phyloP scores from a whole-genome alignment of 2,888 invertebrate species.

The Onchidella celtica region DNA sequence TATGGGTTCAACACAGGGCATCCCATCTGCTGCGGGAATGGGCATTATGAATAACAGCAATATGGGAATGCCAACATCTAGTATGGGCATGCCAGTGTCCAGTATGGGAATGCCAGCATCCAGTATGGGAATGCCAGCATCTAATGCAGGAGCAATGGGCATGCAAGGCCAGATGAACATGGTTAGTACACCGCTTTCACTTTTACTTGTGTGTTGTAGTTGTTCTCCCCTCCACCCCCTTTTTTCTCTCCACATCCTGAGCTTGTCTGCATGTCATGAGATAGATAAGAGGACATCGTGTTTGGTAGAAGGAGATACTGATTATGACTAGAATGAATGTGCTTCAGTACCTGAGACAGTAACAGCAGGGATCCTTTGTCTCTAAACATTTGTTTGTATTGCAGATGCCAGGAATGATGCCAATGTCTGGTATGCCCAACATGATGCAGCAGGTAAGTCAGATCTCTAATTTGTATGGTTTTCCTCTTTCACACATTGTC shows the following conservation, averaged over 20 bases:
- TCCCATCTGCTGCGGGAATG: conserved; percentile 48
- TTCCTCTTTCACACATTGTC: too few species aligned
- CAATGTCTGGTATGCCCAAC: conserved; percentile 30
- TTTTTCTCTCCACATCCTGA: neutral
- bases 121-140: conserved; percentile 40
- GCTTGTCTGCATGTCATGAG: too few species aligned
- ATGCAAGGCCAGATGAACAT: conserved; percentile 36
- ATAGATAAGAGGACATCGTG: too few species aligned
- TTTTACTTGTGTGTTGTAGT: neutral
- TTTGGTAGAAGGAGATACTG: too few species aligned
- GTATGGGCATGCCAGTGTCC: neutral
- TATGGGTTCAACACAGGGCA: too few species aligned
- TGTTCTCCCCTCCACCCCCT: neutral
- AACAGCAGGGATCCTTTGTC: too few species aligned
- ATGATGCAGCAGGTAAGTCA: conserved; percentile 43
- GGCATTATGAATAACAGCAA: conserved; percentile 27
- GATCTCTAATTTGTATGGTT: too few species aligned
- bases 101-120: conserved; percentile 48
- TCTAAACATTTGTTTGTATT: neutral
- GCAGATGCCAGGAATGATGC: conserved; percentile 43
- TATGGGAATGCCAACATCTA: conserved; percentile 15
- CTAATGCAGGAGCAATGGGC: neutral
- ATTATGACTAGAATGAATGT: too few species aligned
- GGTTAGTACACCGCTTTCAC: conserved; percentile 15
- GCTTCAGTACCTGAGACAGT: too few species aligned